Evolutionary conservation across 2,888 invertebrate species (phyloP), one percentile per base, ranked within the genome.

Genomic region (Petrolisthes manimaculis): DNA sequence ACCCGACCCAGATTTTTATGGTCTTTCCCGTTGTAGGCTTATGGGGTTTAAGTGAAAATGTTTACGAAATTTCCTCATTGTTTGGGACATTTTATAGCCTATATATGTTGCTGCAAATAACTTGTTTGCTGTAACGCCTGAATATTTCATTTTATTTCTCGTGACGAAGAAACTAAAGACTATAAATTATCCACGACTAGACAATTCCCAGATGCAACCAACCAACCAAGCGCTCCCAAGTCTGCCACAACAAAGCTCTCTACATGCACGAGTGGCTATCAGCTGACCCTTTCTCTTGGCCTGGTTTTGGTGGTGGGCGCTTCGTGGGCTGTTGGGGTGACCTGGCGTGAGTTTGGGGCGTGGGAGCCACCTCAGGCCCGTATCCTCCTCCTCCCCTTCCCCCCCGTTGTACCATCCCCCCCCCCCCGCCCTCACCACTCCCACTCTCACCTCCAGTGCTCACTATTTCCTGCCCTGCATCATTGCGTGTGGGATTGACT

Each of bases 271-370:
- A 79, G 9, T 51, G 53, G 67, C 51, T 69, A 67, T 14, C 79
- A 53, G 54, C 78, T 85, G 85, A 79, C 85, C 85, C 85, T 85
- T 85, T 85, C 85, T 85, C 85, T 85, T 79, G 85, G 69, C 85
- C 85, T 79, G 85, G 79, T 85, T 85, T 78, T 67, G 61, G 37
- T 53, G 79, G 54, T 67, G 79, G 79, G 37, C 37, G 37, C 79
- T 75, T 79, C 85, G 85, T 85, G 85, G 79, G 67, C 51, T 67
- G 56, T 67, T 53, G 12, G 24, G 24, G 53, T 85, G 85, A 85
- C 85, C 85, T 85, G 51, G 37, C 79, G 69, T 74, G 69, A 79
- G 69, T 71, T 54, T 67, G 67, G 85, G 85, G 79, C 85, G 85
- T 85, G 85, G 85, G 81, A 81, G 61, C 67, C 71, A n/a, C 71